These are phyloP conservation scores for Hydractinia echinata DNA, from an alignment of 30 jellyfish, hydroid and myxozoan genomes.

Conservation along the genomic window DNA sequence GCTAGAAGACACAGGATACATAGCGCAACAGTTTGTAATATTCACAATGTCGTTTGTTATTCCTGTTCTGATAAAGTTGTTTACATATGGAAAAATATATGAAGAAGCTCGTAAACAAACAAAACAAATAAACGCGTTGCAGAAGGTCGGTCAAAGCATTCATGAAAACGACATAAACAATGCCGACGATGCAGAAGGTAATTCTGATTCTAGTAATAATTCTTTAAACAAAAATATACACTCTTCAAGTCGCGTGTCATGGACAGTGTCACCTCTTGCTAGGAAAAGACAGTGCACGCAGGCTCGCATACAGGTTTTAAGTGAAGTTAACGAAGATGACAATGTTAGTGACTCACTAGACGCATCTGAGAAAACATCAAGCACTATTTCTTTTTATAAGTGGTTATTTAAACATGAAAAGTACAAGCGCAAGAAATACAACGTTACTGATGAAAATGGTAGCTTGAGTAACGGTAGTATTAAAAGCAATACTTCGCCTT, in stretches of 20 bases:
- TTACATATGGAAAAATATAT: conserved; percentile 51
- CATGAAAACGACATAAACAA: neutral
- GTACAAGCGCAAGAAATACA: neutral
- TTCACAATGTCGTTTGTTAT: conserved; percentile 50
- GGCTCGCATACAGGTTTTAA: neutral
- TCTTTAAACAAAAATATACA: conserved; percentile 7
- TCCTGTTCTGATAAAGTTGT: conserved; percentile 57
- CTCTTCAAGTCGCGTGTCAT: conserved; percentile 13
- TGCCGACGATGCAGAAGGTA: neutral
- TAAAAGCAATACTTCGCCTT: neutral
- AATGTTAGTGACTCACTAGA: too few species aligned
- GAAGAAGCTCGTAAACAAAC: conserved; percentile 57
- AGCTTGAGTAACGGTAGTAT: neutral
- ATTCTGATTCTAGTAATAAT: neutral
- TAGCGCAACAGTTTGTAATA: conserved; percentile 16
- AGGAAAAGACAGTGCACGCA: conserved; percentile 11
- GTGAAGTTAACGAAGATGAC: too few species aligned
- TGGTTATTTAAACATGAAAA: too few species aligned
- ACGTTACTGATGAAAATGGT: neutral
- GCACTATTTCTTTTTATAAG: too few species aligned
- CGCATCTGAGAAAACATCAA: too few species aligned
- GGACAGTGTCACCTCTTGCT: conserved; percentile 16
- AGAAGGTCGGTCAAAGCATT: neutral
- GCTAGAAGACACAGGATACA: neutral
- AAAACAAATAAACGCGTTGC: conserved; percentile 15